Evolutionary conservation across 2,797 vertebrate genomes (phyloP).

Genomic region (Menidia menidia): DNA sequence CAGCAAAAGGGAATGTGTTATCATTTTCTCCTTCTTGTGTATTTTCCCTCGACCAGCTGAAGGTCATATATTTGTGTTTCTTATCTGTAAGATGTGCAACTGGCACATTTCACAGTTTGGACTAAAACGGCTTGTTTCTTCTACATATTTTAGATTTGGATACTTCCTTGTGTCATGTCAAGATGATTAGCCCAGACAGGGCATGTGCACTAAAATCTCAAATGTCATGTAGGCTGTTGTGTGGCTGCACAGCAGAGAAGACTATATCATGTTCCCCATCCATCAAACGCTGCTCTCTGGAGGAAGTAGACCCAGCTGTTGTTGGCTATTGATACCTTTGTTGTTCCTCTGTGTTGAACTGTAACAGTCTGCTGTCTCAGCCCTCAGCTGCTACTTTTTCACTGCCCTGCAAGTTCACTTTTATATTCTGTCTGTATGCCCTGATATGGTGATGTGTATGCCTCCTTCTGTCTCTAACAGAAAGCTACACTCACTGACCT

Average conservation of each 20-base stretch:
- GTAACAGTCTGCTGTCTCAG: conserved; percentile 26
- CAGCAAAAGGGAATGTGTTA: conserved; percentile 79
- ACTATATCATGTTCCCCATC: conserved; percentile 59
- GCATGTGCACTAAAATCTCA: conserved; percentile 60
- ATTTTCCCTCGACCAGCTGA: conserved; percentile 43
- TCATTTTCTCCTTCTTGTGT: conserved; percentile 68
- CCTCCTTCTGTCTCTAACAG: conserved; percentile 33
- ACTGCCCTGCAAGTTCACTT: conserved; percentile 48
- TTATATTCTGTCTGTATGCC: conserved; percentile 27
- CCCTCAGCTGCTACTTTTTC: conserved; percentile 46
- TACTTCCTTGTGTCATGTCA: conserved; percentile 55
- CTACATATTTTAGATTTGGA: conserved; percentile 20
- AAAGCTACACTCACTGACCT: conserved; percentile 1
- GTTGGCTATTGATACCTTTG: conserved; percentile 66
- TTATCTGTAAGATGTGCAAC: conserved; percentile 65
- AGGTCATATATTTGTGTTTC: conserved; percentile 56
- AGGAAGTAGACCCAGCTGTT: conserved; percentile 77
- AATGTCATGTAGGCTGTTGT: conserved; percentile 64
- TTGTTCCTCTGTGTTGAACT: conserved; percentile 61
- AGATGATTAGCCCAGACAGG: conserved; percentile 39
- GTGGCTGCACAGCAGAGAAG: conserved; percentile 47
- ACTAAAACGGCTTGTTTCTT: conserved; percentile 40
- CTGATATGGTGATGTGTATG: conserved; percentile 8
- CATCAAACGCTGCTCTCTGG: conserved; percentile 55
- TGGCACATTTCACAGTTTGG: conserved; percentile 50